A percentile compares a stretch with the other conserved stretches of the same genome.
Conservation (phyloP, 2,888 invertebrate genomes). For the Anoplius nigerrimus region DNA sequence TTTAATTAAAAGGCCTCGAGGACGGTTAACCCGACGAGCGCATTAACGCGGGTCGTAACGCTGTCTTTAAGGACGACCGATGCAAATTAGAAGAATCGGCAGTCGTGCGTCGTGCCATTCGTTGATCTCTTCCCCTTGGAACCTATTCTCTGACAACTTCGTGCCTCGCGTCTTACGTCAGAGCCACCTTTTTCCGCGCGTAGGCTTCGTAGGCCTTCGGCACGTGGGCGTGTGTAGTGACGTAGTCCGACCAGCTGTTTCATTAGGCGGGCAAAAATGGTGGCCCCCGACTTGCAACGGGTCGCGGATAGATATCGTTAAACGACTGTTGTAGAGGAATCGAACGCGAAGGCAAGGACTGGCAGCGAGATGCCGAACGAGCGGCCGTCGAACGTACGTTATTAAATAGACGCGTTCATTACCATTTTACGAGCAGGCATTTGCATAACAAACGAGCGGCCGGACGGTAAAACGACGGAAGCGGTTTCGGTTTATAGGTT, state of each 20-base stretch:
- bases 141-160: conserved; percentile 10
- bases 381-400: conserved; percentile 46
- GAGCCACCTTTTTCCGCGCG: no score
- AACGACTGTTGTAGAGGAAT: conserved; percentile 38
- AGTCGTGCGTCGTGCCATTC: neutral
- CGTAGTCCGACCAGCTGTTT: conserved; percentile 54
- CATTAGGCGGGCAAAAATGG: conserved; percentile 43
- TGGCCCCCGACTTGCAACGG: conserved; percentile 36
- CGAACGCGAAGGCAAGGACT: conserved; percentile 31
- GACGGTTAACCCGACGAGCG: no score
- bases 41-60: no score
- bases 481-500: conserved; percentile 10
- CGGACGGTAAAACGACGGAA: conserved; percentile 29
- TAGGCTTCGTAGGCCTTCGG: no score
- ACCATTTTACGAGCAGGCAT: conserved; percentile 52
- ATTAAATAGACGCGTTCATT: conserved; percentile 57
- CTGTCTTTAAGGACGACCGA: no score
- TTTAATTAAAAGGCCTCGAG: no score
- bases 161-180: no score
- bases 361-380: conserved; percentile 17
- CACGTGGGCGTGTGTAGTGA: conserved; percentile 48
- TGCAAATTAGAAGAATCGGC: neutral
- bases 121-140: neutral
- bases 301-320: conserved; percentile 50
- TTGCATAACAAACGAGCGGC: conserved; percentile 54